Evolutionary conservation across 1,140 invertebrate genomes (phyloP).

Genomic region (Microplitis mediator): DNA sequence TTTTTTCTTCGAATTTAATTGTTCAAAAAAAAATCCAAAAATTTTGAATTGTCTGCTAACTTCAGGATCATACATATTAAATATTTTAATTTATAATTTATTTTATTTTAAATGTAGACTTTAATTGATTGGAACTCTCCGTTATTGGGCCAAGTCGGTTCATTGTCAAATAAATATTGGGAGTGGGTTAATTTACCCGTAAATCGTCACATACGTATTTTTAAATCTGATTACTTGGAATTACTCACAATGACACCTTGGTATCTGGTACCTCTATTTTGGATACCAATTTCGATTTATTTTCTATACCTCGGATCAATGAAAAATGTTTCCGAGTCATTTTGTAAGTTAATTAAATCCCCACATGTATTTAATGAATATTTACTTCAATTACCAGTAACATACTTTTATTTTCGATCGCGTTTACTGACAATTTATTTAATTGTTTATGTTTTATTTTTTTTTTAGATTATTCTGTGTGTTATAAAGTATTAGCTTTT

Average conservation of each 20-base stretch:
- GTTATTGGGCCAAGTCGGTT: constrained; percentile 69
- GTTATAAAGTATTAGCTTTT: constrained; percentile 39
- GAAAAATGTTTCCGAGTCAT: constrained; percentile 20
- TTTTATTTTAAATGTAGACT: constrained; percentile 58
- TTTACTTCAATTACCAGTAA: no score
- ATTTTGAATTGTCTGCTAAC: no score
- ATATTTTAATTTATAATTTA: constrained; percentile 1
- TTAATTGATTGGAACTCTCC: constrained; percentile 75
- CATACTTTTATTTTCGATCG: no score
- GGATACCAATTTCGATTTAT: constrained; percentile 69
- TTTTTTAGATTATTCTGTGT: constrained; percentile 36
- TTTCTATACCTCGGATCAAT: constrained; percentile 58
- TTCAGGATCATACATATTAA: no score
- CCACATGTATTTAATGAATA: background rate
- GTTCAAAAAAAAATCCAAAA: no score
- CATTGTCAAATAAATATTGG: constrained; percentile 68
- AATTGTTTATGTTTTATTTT: no score
- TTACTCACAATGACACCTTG: constrained; percentile 72
- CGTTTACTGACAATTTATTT: no score
- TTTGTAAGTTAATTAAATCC: constrained; percentile 19
- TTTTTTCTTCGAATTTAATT: no score
- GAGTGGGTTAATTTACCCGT: constrained; percentile 77
- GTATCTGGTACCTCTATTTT: constrained; percentile 72
- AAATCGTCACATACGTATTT: constrained; percentile 69
- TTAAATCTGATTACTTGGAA: constrained; percentile 70